These are phyloP conservation scores for Caenorhabditis macrosperma DNA, from an alignment of 2,888 invertebrate genomes.

Conservation along the genomic window DNA sequence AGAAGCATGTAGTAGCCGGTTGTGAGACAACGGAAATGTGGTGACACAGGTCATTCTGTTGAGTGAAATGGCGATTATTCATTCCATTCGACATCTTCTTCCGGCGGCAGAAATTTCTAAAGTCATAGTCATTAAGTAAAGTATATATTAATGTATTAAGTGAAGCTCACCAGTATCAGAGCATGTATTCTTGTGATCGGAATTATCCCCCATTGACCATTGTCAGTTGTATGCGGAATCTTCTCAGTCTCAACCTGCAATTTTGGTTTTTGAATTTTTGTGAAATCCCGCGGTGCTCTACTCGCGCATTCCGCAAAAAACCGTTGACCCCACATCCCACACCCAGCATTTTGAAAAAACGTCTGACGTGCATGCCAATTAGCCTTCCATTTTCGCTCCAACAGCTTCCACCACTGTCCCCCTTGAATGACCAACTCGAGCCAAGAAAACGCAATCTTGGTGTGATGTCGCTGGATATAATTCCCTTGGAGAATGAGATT, in stretches of 20 bases:
- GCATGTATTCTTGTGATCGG: constrained; percentile 53
- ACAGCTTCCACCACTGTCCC: constrained; percentile 40
- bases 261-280: constrained; percentile 29
- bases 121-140: constrained; percentile 60
- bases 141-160: no score
- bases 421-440: constrained; percentile 37
- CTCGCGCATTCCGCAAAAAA: constrained; percentile 10
- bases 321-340: constrained; percentile 29
- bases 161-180: constrained; percentile 49
- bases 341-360: constrained; percentile 28
- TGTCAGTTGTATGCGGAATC: constrained; percentile 47
- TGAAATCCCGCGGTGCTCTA: constrained; percentile 36
- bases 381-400: constrained; percentile 49
- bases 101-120: constrained; percentile 55
- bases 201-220: constrained; percentile 50
- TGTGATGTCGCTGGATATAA: constrained; percentile 36
- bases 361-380: constrained; percentile 47
- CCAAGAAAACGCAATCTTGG: constrained; percentile 31
- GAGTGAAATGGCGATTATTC: constrained; percentile 32
- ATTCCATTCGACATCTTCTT: constrained; percentile 59
- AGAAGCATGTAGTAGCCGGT: not conserved
- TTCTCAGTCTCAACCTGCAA: constrained; percentile 50
- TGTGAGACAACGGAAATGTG: no score
- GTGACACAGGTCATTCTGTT: constrained; percentile 2
- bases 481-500: constrained; percentile 43